Conservation (phyloP, 1,140 invertebrate genomes). For the Colletes gigas region DNA sequence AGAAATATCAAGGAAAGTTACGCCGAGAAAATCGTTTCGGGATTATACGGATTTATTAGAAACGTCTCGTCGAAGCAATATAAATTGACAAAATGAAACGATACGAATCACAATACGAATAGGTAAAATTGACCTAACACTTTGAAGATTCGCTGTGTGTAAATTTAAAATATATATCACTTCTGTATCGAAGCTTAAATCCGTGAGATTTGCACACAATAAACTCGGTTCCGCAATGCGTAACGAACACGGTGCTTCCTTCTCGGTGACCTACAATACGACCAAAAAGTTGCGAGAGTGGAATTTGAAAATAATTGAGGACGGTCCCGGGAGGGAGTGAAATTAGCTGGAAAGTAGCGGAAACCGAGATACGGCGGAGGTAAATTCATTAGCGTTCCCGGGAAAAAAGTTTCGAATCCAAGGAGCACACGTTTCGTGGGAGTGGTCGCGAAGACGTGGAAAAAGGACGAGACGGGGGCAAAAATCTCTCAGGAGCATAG, state of each 20-base stretch:
- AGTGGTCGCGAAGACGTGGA: not conserved
- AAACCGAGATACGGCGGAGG: not conserved
- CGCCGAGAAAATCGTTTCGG: not conserved
- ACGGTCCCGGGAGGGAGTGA: not conserved
- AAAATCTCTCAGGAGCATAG: constrained; percentile 39
- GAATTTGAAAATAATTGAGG: not conserved
- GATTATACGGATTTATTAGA: constrained; percentile 35
- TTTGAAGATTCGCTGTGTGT: no score
- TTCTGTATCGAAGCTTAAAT: no score
- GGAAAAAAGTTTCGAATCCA: not conserved
- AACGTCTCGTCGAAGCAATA: not conserved
- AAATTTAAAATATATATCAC: no score
- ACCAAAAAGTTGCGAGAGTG: not conserved
- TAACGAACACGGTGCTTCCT: not conserved
- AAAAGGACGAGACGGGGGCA: constrained; percentile 4
- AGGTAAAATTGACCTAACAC: no score
- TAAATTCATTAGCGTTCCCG: not conserved
- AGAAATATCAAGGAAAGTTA: not conserved
- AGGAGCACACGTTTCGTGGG: not conserved
- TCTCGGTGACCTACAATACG: not conserved
- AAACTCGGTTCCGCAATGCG: not conserved
- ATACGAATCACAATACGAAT: no score
- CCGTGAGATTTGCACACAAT: no score
- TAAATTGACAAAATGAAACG: not conserved
- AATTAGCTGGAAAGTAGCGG: not conserved